These are phyloP conservation scores for Ctenodactylus gundi DNA, from an alignment of 2,113 vertebrate genomes.

Conservation along the genomic window DNA sequence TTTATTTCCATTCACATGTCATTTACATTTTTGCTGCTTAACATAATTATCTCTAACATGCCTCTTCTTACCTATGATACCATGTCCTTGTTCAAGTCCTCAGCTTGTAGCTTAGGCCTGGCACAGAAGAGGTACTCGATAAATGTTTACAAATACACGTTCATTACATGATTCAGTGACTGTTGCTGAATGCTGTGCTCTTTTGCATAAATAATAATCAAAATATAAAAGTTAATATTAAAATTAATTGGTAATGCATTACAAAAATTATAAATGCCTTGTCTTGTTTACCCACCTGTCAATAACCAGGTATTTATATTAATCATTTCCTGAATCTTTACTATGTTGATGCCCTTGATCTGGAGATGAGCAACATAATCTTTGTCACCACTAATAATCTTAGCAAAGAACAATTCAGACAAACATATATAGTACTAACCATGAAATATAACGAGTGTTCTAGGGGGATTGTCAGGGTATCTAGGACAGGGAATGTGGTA, in stretches of 20 bases:
- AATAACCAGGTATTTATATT: background rate
- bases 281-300: background rate
- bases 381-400: background rate
- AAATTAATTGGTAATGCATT: background rate
- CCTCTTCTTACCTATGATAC: background rate
- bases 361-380: background rate
- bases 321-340: background rate
- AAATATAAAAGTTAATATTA: background rate
- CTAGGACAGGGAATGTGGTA: background rate
- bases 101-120: background rate
- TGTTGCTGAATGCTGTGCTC: background rate
- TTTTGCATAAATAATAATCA: background rate
- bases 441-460: accelerated
- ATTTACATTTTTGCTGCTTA: background rate
- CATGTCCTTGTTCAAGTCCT: background rate
- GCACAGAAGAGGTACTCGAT: background rate
- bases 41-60: background rate
- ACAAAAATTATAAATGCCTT: background rate
- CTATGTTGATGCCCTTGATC: background rate
- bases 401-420: background rate
- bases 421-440: too few species aligned
- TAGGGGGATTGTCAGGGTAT: too few species aligned
- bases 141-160: background rate
- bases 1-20: background rate
- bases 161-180: background rate